Evolutionary conservation across 2,113 vertebrate species (phyloP), one percentile per base, ranked within the genome.

Genomic region (Gymnobelideus leadbeateri): DNA sequence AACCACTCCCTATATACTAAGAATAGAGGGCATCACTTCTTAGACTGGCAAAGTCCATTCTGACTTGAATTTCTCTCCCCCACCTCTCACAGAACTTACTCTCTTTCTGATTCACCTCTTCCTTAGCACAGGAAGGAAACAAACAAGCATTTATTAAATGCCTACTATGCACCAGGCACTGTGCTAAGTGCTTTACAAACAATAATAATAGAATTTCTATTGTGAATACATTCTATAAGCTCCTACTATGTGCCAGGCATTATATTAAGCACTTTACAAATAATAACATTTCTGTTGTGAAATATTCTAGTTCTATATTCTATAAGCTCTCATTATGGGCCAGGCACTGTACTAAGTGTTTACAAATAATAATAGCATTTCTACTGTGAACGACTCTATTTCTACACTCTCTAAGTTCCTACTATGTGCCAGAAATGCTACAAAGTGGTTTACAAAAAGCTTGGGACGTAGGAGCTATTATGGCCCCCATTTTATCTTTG

Each of bases 21-120:
- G 31, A 49, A 50, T 52, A 31, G 28, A 9, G 28, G 91, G 25
- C 10, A 6, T 89, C 91, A 77, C 89, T 51, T 19, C 37, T 89
- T 21, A 23, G 37, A 14, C 47, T 8, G 16, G 91, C 89, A 24
- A 1, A n/a, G 61, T 52, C 37, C 16, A 21, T 21, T 84, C 7
- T 11, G 16, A 55, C 84, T 0, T 0, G 26, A 84, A 47, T 23
- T 84, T n/a, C 37, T 0, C 8, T 0, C 0, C 11, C 23, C 19
- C 31, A 0, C 19, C 16, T 8, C 14, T 92, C 14, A 37, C 2
- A 1, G 24, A 43, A 84, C 21, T 31, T 0, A 0, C 16, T 51
- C 4, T 91, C 31, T n/a, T 51, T 47, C 24, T 28, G 54, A 84
- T 57, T 97, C 91, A 92, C 53, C 95, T 93, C 61, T 96, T 92